Evolutionary conservation across 1,140 invertebrate genomes (phyloP).

Genomic region (Drosophila setifemur): DNA sequence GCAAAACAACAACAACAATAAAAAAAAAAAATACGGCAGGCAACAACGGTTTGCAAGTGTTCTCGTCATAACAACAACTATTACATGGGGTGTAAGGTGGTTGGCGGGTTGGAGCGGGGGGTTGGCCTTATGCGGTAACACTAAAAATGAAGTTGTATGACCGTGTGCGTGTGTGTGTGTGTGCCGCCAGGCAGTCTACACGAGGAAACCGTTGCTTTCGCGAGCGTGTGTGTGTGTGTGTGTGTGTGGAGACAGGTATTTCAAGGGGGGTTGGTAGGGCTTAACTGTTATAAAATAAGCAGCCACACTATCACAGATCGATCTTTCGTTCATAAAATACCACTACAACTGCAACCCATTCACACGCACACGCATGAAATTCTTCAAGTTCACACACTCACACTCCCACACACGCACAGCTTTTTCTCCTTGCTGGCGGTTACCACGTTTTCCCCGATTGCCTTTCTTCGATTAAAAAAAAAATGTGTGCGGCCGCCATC

Average conservation of each 20-base stretch:
- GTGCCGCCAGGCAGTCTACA: slow-evolving; percentile 68
- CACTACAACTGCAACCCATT: slow-evolving; percentile 54
- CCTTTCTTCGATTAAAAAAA: slow-evolving; percentile 30
- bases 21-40: not conserved
- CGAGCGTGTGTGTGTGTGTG: slow-evolving; percentile 4
- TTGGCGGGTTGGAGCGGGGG: slow-evolving; percentile 12
- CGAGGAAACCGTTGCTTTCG: slow-evolving; percentile 56
- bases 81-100: slow-evolving; percentile 1
- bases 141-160: slow-evolving; percentile 52
- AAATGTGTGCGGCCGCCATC: slow-evolving; percentile 18
- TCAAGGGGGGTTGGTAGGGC: slow-evolving; percentile 8
- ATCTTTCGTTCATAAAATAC: slow-evolving; percentile 56
- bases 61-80: slow-evolving; percentile 55
- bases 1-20: slow-evolving; percentile 45
- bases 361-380: slow-evolving; percentile 41
- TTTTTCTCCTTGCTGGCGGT: slow-evolving; percentile 19
- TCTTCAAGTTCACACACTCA: slow-evolving; percentile 55
- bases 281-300: slow-evolving; percentile 33
- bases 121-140: slow-evolving; percentile 63
- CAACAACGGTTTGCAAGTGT: slow-evolving; percentile 20
- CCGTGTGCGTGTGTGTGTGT: slow-evolving; percentile 5
- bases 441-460: slow-evolving; percentile 26
- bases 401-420: slow-evolving; percentile 7
- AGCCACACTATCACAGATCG: slow-evolving; percentile 44
- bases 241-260: not conserved